Evolutionary conservation across 2,888 invertebrate genomes (phyloP).

Genomic region (Parnassius smintheus): DNA sequence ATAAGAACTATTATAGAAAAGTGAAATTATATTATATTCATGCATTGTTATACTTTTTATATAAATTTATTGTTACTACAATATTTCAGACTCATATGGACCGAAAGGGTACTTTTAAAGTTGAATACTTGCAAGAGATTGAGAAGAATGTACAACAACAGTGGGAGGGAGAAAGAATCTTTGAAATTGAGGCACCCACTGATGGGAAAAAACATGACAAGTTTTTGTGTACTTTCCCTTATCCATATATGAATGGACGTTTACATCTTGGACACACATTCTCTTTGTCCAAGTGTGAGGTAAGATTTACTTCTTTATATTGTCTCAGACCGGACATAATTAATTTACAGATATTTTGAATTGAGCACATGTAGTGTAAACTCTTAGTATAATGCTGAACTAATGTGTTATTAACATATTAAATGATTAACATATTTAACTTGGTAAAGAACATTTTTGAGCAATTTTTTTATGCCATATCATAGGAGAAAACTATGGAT

Average conservation of each 20-base stretch:
- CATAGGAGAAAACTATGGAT: too few species aligned
- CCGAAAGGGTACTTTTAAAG: slow-evolving; percentile 97
- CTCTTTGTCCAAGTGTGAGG: slow-evolving; percentile 97
- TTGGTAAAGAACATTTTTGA: too few species aligned
- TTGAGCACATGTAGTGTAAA: too few species aligned
- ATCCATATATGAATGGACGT: slow-evolving; percentile 99
- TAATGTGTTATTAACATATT: too few species aligned
- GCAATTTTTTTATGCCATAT: too few species aligned
- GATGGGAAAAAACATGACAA: slow-evolving; percentile 86
- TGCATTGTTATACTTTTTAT: neutral
- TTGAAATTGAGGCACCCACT: slow-evolving; percentile 90
- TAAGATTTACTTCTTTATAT: slow-evolving; percentile 50
- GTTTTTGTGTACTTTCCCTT: slow-evolving; percentile 97
- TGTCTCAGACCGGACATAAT: too few species aligned
- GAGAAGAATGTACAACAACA: slow-evolving; percentile 91
- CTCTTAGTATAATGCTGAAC: too few species aligned
- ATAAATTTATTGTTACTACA: neutral
- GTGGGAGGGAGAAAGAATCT: slow-evolving; percentile 91
- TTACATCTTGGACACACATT: slow-evolving; percentile 99
- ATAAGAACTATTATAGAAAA: too few species aligned
- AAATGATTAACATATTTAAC: too few species aligned
- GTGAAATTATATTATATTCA: too few species aligned
- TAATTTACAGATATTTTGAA: too few species aligned
- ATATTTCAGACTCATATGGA: slow-evolving; percentile 62
- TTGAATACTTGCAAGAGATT: slow-evolving; percentile 94